A percentile compares a stretch with the other conserved stretches of the same genome.
phyloP scores from a whole-genome alignment of 2,888 invertebrate genomes.

The Plemyria rubiginata region DNA sequence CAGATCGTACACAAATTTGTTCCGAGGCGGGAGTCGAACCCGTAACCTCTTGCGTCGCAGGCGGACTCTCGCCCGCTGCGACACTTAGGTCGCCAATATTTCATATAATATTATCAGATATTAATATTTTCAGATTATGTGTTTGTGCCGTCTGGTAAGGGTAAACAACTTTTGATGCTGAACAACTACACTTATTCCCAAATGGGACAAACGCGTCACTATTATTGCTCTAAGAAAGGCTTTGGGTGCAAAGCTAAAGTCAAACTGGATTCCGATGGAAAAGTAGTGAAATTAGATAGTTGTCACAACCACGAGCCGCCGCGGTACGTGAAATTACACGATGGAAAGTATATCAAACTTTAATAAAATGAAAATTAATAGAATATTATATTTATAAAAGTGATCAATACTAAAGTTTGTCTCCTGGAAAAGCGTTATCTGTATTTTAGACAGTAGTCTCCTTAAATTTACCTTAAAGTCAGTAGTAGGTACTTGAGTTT shows the following conservation, averaged over 20 bases:
- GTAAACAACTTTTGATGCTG: conserved; percentile 41
- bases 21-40: too few species aligned
- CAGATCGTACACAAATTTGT: too few species aligned
- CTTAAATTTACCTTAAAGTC: too few species aligned
- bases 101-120: too few species aligned
- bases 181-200: conserved; percentile 49
- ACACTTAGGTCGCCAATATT: too few species aligned
- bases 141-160: conserved; percentile 29
- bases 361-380: background rate
- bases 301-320: conserved; percentile 44
- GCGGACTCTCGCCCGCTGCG: too few species aligned
- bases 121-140: conserved; percentile 29
- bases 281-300: conserved; percentile 2
- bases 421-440: too few species aligned
- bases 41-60: too few species aligned
- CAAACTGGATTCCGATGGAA: conserved; percentile 24
- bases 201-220: conserved; percentile 36
- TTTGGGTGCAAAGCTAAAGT: conserved; percentile 38
- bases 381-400: too few species aligned
- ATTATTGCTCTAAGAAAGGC: conserved; percentile 45
- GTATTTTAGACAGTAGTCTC: too few species aligned
- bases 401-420: too few species aligned
- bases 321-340: conserved; percentile 36
- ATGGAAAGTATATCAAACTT: conserved; percentile 7
- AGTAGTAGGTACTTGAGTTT: too few species aligned